A percentile compares a stretch with the other conserved stretches of the same genome.
Evolutionary conservation across 2,797 vertebrate species (phyloP).

Genomic region (Poeciliopsis infans): DNA sequence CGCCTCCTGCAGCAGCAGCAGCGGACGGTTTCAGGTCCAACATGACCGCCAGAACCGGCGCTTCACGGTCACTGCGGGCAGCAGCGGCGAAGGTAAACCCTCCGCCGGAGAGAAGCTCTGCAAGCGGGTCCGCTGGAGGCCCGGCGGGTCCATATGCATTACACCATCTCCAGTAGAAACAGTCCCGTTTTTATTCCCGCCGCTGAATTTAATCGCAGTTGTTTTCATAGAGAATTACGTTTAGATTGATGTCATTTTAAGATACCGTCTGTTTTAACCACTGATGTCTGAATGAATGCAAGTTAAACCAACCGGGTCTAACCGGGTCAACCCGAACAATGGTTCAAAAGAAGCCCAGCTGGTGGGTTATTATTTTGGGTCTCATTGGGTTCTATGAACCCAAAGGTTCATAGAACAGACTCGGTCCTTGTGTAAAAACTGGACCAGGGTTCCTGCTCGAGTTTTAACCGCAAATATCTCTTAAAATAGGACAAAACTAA

Average conservation of each 20-base stretch:
- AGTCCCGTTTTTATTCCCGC: rapidly evolving
- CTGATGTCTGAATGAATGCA: rapidly evolving
- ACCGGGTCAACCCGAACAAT: rapidly evolving
- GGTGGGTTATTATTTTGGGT: not conserved
- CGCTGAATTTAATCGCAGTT: rapidly evolving
- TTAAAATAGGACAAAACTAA: too few relatives aligned
- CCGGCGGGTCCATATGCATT: conserved; percentile 1
- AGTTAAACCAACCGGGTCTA: rapidly evolving
- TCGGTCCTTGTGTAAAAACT: not conserved
- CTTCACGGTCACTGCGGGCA: conserved; percentile 66
- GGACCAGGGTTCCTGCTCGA: too few relatives aligned
- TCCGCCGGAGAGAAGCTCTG: not conserved
- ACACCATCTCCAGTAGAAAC: not conserved
- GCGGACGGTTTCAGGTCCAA: conserved; percentile 48
- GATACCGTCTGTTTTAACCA: rapidly evolving
- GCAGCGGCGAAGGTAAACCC: conserved; percentile 63
- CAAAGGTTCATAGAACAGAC: not conserved
- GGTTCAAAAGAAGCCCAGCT: not conserved
- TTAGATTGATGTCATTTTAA: rapidly evolving
- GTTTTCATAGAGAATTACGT: not conserved
- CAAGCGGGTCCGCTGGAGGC: rapidly evolving
- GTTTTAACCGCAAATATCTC: too few relatives aligned
- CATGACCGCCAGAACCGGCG: conserved; percentile 72
- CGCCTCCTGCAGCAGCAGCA: not conserved
- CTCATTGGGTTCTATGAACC: too few relatives aligned